These are phyloP conservation scores for Limenitis camilla DNA, from an alignment of 2,888 invertebrate genomes.

Conservation along the genomic window DNA sequence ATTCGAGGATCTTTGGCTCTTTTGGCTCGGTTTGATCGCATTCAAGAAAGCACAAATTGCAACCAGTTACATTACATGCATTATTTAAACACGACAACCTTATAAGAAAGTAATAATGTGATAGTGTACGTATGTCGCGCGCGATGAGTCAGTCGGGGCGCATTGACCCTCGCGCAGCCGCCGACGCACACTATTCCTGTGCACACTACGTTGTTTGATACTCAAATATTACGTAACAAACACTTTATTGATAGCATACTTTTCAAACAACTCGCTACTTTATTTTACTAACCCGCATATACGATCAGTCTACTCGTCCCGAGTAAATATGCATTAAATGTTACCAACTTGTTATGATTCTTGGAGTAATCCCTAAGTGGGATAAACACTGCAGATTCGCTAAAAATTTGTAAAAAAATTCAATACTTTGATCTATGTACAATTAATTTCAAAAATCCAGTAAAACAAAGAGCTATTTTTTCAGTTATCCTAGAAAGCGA, in stretches of 20 bases:
- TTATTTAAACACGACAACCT: slow-evolving; percentile 69
- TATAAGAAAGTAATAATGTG: slow-evolving; percentile 71
- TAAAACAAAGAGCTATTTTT: no score
- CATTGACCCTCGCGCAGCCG: slow-evolving; percentile 58
- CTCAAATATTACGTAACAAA: slow-evolving; percentile 36
- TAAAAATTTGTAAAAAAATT: no score
- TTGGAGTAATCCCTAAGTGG: no score
- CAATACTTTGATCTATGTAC: no score
- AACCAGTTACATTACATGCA: slow-evolving; percentile 70
- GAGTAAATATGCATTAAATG: no score
- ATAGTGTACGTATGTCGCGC: slow-evolving; percentile 63
- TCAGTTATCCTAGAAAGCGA: no score
- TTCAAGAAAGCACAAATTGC: slow-evolving; percentile 56
- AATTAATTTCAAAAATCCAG: no score
- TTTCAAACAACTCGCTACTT: slow-evolving; percentile 3
- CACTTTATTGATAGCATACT: slow-evolving; percentile 30
- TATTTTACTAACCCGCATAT: no score
- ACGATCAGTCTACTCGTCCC: no score
- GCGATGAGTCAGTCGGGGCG: slow-evolving; percentile 60
- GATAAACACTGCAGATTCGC: no score
- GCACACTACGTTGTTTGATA: slow-evolving; percentile 51
- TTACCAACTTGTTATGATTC: no score
- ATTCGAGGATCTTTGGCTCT: slow-evolving; percentile 10
- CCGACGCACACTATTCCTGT: slow-evolving; percentile 61
- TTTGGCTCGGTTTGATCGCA: slow-evolving; percentile 21